A percentile compares a stretch with the other conserved stretches of the same genome.
These are phyloP conservation scores for Eulemur rubriventer DNA, from an alignment of 2,797 vertebrate species.

Conservation along the genomic window DNA sequence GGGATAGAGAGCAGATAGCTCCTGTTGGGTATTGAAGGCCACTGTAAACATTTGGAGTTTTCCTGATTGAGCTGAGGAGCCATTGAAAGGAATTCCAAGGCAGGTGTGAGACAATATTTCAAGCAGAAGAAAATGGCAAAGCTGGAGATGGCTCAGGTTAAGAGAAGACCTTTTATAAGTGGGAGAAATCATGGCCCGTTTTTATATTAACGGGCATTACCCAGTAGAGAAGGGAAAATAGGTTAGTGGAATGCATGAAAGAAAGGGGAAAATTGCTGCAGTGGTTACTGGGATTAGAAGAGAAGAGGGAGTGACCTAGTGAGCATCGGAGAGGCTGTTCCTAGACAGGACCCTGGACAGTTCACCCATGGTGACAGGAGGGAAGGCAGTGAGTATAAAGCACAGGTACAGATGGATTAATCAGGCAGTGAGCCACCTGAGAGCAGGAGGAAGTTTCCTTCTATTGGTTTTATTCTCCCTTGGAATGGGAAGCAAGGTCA, in stretches of 20 bases:
- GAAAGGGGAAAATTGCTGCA: neutral
- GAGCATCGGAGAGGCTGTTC: neutral
- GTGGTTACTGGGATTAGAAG: neutral
- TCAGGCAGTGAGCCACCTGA: neutral
- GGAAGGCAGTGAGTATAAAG: accelerated
- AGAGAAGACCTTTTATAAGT: neutral
- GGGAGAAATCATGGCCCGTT: neutral
- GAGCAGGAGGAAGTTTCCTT: neutral
- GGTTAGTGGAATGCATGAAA: neutral
- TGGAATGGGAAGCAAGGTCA: neutral
- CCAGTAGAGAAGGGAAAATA: neutral
- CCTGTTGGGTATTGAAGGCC: neutral
- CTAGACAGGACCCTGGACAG: neutral
- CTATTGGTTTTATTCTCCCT: neutral
- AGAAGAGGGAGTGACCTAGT: neutral
- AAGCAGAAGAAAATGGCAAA: slow-evolving; percentile 9
- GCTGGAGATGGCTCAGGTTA: neutral
- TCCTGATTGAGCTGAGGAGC: neutral
- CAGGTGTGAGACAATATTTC: neutral
- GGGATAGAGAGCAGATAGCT: neutral
- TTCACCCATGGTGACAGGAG: neutral
- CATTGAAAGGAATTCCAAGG: neutral
- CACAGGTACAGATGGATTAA: accelerated
- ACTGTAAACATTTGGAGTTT: neutral
- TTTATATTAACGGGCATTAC: neutral